phyloP scores from a whole-genome alignment of 2,888 invertebrate genomes.

The Onchidella celtica region DNA sequence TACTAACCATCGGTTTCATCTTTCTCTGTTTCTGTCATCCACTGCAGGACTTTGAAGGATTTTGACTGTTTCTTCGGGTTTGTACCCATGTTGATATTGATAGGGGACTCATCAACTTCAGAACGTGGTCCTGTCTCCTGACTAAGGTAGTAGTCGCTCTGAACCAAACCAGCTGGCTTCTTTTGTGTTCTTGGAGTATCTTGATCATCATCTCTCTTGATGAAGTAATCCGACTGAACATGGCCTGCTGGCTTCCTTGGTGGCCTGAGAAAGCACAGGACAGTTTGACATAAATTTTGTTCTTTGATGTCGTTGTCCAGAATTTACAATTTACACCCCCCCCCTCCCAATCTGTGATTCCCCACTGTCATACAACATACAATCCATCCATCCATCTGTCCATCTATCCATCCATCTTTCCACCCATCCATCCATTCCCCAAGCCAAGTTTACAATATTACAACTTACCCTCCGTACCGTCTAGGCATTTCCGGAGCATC shows the following conservation, averaged over 20 bases:
- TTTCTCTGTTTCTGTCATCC: slow-evolving; percentile 71
- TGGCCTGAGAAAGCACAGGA: neutral
- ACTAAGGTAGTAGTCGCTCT: slow-evolving; percentile 36
- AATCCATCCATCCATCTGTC: no score
- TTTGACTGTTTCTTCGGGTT: slow-evolving; percentile 66
- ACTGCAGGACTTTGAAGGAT: slow-evolving; percentile 73
- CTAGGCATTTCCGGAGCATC: neutral
- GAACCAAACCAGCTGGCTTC: slow-evolving; percentile 30
- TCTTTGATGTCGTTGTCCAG: no score
- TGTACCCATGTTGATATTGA: slow-evolving; percentile 54
- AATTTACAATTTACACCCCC: no score
- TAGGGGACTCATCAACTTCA: slow-evolving; percentile 54
- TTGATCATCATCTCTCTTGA: neutral
- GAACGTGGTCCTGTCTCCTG: slow-evolving; percentile 18
- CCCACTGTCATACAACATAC: no score
- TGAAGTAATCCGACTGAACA: slow-evolving; percentile 44
- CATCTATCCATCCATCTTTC: no score
- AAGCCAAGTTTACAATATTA: no score
- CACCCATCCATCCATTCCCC: no score
- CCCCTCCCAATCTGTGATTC: no score
- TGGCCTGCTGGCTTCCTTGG: slow-evolving; percentile 39
- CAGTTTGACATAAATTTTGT: no score
- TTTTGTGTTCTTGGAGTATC: neutral
- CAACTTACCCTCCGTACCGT: slow-evolving; percentile 15
- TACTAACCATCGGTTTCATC: slow-evolving; percentile 40